A percentile compares a stretch with the other conserved stretches of the same genome.
These are phyloP conservation scores for Turdus rufiventris DNA, from an alignment of 2,113 vertebrate genomes.

Conservation along the genomic window DNA sequence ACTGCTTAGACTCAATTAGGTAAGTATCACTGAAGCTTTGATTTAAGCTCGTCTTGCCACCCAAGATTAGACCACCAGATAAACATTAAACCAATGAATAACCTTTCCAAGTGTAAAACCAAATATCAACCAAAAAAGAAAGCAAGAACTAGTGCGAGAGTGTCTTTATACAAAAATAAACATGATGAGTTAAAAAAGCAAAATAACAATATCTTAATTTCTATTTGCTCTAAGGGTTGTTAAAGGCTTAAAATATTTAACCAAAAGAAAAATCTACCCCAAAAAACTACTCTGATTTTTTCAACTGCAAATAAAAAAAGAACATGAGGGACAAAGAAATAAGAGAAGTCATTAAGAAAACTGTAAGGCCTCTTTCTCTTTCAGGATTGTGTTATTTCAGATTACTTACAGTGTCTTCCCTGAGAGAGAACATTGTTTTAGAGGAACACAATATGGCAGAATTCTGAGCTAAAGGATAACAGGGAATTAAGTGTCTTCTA, in stretches of 20 bases:
- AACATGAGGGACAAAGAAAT: not conserved
- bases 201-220: not conserved
- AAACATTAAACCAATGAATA: not conserved
- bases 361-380: not conserved
- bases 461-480: not conserved
- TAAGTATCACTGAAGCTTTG: not conserved
- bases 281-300: not conserved
- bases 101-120: not conserved
- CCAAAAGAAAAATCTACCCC: not conserved
- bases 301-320: not conserved
- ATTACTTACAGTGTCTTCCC: not conserved
- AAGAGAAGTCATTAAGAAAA: not conserved
- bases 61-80: not conserved
- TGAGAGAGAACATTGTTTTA: not conserved
- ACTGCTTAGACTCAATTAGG: not conserved
- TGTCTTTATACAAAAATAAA: not conserved
- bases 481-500: not conserved
- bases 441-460: not conserved
- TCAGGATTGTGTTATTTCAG: not conserved
- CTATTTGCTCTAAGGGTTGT: not conserved
- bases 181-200: not conserved
- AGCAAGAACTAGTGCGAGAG: not conserved
- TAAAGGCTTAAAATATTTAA: not conserved
- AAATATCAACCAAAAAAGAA: not conserved
- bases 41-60: constrained; percentile 6